A percentile compares a stretch with the other conserved stretches of the same genome.
phyloP scores from a whole-genome alignment of 2,888 invertebrate genomes.

The Formica aserva region DNA sequence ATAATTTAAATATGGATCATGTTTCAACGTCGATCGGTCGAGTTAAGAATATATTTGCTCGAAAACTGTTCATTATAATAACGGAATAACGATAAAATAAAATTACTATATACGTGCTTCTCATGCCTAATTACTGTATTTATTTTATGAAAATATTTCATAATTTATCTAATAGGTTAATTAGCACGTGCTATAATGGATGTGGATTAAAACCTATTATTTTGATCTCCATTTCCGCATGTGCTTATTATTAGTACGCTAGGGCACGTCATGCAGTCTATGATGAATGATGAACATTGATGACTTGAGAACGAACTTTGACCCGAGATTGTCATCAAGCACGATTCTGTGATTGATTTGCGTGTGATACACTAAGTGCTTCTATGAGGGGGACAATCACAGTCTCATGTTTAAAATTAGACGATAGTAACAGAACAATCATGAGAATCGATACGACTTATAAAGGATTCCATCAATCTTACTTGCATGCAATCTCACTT shows the following conservation, averaged over 20 bases:
- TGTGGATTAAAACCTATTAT: conserved; percentile 48
- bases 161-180: conserved; percentile 23
- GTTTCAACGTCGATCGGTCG: background rate
- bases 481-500: background rate
- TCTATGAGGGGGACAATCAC: conserved; percentile 36
- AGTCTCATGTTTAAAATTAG: conserved; percentile 48
- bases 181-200: conserved; percentile 34
- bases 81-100: background rate
- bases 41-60: background rate
- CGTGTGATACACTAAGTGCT: conserved; percentile 50
- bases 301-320: conserved; percentile 56
- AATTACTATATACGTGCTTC: background rate
- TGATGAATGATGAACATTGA: conserved; percentile 51
- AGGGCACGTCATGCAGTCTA: conserved; percentile 20
- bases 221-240: conserved; percentile 45
- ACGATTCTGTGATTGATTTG: conserved; percentile 51
- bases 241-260: conserved; percentile 31
- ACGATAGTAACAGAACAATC: conserved; percentile 1
- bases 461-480: background rate
- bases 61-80: background rate
- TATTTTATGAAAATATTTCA: conserved; percentile 11
- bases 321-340: conserved; percentile 50
- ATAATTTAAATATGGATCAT: no score
- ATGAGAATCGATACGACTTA: conserved; percentile 6
- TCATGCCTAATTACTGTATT: background rate